A percentile compares a stretch with the other conserved stretches of the same genome.
phyloP scores from a whole-genome alignment of 1,140 invertebrate species.

The Cyrtorhinus lividipennis region DNA sequence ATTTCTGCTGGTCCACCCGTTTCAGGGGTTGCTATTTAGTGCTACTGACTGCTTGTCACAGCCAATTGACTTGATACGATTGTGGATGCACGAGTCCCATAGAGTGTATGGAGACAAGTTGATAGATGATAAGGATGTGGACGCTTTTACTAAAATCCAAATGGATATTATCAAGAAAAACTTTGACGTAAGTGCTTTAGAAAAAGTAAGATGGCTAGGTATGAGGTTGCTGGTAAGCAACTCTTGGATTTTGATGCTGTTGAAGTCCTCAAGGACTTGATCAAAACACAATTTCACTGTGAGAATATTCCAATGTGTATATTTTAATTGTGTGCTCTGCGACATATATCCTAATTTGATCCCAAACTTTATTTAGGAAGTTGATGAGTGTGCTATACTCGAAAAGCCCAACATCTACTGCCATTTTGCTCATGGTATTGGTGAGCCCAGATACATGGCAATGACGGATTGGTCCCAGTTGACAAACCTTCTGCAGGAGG shows the following conservation, averaged over 20 bases:
- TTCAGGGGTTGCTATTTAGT: slow-evolving; percentile 80
- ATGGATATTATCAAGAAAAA: slow-evolving; percentile 84
- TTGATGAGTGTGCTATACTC: slow-evolving; percentile 67
- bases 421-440: slow-evolving; percentile 84
- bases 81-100: slow-evolving; percentile 88
- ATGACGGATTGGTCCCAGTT: slow-evolving; percentile 60
- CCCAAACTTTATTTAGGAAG: slow-evolving; percentile 58
- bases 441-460: slow-evolving; percentile 89
- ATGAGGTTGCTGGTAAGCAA: too few species aligned
- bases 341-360: too few species aligned
- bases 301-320: too few species aligned
- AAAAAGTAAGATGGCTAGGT: too few species aligned
- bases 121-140: slow-evolving; percentile 81
- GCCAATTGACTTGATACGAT: slow-evolving; percentile 63
- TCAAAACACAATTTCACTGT: too few species aligned
- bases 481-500: slow-evolving; percentile 71
- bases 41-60: slow-evolving; percentile 68
- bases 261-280: too few species aligned
- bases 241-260: too few species aligned
- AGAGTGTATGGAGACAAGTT: slow-evolving; percentile 89
- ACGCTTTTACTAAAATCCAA: slow-evolving; percentile 74
- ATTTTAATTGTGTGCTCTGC: too few species aligned
- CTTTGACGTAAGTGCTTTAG: slow-evolving; percentile 48
- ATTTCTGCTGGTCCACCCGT: slow-evolving; percentile 20
- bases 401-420: slow-evolving; percentile 82